Conservation (phyloP, 2,888 invertebrate genomes). For the Ceriagrion tenellum region DNA sequence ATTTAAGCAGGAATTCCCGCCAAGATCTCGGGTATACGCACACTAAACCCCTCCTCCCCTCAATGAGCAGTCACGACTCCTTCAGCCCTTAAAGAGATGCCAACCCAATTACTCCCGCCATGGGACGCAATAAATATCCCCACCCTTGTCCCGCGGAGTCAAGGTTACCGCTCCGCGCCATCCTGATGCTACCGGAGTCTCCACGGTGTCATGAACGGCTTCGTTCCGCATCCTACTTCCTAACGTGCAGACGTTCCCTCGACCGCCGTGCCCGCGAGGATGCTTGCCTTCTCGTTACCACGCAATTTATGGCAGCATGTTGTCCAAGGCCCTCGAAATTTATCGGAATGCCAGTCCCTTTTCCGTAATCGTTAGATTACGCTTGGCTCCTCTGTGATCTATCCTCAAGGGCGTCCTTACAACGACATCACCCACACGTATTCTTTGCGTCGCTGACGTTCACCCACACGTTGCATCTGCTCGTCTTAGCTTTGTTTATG, state of each 20-base stretch:
- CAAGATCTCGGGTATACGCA: not conserved
- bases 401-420: not conserved
- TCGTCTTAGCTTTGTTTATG: not conserved
- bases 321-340: not conserved
- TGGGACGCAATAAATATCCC: constrained; percentile 10
- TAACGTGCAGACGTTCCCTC: not conserved
- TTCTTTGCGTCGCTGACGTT: too few relatives aligned
- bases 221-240: not conserved
- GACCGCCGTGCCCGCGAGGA: not conserved
- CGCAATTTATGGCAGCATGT: not conserved
- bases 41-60: not conserved
- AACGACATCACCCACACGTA: not conserved
- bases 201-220: not conserved
- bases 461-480: not conserved
- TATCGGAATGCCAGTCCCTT: not conserved
- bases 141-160: not conserved
- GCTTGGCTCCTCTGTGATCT: not conserved
- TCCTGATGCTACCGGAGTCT: not conserved
- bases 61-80: not conserved
- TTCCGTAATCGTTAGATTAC: not conserved
- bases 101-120: not conserved
- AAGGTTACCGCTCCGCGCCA: not conserved
- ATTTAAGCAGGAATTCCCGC: not conserved
- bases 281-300: not conserved
- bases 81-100: not conserved